Percentiles rank a stretch among this genome's conserved stretches.
Conservation (phyloP, 2,797 vertebrate genomes). For the Carapus acus region DNA sequence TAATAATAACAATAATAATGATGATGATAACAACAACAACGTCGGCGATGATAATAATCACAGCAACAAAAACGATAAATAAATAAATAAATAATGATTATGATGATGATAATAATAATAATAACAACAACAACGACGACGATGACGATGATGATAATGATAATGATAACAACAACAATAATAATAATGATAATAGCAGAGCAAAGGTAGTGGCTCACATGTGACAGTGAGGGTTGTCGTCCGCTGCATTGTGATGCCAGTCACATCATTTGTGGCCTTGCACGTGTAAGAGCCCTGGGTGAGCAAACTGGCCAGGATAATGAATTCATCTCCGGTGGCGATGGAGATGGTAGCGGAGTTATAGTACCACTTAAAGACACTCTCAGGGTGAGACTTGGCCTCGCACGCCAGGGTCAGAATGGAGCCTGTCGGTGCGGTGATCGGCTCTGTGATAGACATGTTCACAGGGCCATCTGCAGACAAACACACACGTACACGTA, state of each 20-base stretch:
- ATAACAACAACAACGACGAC: no score
- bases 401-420: constrained; percentile 47
- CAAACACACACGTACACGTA: constrained; percentile 7
- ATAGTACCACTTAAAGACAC: constrained; percentile 58
- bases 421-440: accelerated
- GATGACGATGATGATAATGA: no score
- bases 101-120: no score
- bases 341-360: neutral
- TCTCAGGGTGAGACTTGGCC: constrained; percentile 58
- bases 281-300: constrained; percentile 57
- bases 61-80: no score
- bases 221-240: constrained; percentile 22
- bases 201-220: constrained; percentile 49
- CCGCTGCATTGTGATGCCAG: constrained; percentile 42
- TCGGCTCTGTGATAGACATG: constrained; percentile 43
- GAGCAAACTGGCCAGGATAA: constrained; percentile 19
- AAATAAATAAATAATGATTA: no score
- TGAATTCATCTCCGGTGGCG: constrained; percentile 9
- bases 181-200: no score
- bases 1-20: no score
- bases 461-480: constrained; percentile 67
- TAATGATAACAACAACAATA: no score
- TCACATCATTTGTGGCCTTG: constrained; percentile 65
- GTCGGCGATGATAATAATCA: no score
- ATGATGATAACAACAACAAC: no score